Base-by-base conservation (phyloP, 2,888 invertebrate genomes). In the Plagodis dolabraria region DNA sequence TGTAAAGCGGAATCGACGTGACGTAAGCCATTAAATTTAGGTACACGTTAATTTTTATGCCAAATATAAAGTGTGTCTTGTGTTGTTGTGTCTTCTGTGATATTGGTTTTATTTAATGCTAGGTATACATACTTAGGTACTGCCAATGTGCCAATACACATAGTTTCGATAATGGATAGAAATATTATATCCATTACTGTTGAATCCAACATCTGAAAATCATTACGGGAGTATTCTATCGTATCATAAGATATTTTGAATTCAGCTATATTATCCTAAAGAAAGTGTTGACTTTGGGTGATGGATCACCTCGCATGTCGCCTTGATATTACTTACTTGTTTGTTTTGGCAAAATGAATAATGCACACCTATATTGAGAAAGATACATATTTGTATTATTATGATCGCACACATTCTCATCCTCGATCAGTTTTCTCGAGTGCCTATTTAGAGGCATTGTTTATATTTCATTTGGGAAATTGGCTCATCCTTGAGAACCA, bases 21-120 rank as follows among this genome's bases (percentile, higher is more conserved):
- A 81, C 76, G 78, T 72, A 69, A 77, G 65, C 63, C 67, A 76
- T 76, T 71, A 68, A 70, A 75, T 79, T 83, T 72, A 84, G n/a
- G 69, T 82, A 74, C 64, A 59, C 71, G 76, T 77, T 76, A 76
- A 81, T 77, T 81, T 82, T 80, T 67, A 81, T 80, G 72, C 59
- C 53, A 69, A 57, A 68, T 65, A 70, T 70, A 74, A 77, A 60
- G 61, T 65, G 66, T 64, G n/a, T n/a, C n/a, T n/a, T 72, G 71
- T 70, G 70, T 72, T 71, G 68, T 67, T 68, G 63, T 66, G 64
- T 36, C 36, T 6, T 51, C 33, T 46, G 49, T 57, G 53, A 11
- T 40, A 40, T 51, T 57, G 42, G 33, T 40, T 45, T 33, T n/a
- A 43, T 2, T 40, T 6, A 38, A 42, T 45, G 12, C 43, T 45